phyloP scores from a whole-genome alignment of 2,113 vertebrate species.

The Antennarius striatus region DNA sequence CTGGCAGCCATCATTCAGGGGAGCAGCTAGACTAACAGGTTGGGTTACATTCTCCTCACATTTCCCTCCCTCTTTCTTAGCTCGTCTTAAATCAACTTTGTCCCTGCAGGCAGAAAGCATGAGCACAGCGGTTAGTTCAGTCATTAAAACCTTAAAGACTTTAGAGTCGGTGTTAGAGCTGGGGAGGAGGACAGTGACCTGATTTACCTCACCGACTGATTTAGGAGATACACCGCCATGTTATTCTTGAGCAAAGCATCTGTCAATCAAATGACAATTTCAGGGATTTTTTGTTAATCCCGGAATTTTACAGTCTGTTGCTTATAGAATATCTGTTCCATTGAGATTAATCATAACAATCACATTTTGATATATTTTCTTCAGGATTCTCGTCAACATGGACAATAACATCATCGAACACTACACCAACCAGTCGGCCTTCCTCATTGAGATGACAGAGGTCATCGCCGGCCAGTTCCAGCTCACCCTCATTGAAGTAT shows the following conservation, averaged over 20 bases:
- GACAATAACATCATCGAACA: conserved; percentile 98
- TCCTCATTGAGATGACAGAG: conserved; percentile 91
- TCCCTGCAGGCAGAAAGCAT: conserved; percentile 61
- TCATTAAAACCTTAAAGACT: conserved; percentile 56
- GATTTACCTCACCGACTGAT: conserved; percentile 43
- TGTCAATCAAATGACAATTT: background rate
- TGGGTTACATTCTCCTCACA: conserved; percentile 70
- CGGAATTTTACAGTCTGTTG: no score
- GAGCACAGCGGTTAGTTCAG: conserved; percentile 40
- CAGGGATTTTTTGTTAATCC: no score
- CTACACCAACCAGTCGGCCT: conserved; percentile 96
- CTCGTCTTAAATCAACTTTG: conserved; percentile 68
- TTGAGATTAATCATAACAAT: background rate
- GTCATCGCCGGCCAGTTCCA: conserved; percentile 84
- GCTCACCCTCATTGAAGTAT: conserved; percentile 93
- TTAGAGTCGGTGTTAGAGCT: conserved; percentile 20
- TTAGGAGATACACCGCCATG: conserved; percentile 6
- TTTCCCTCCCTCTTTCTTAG: conserved; percentile 52
- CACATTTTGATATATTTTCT: background rate
- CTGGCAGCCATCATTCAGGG: conserved; percentile 42
- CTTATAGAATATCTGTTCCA: no score
- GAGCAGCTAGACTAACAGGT: conserved; percentile 73
- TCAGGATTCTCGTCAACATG: conserved; percentile 96
- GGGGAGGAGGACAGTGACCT: conserved; percentile 29
- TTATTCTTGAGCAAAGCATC: conserved; percentile 5